Evolutionary conservation across 2,888 invertebrate species (phyloP).

Genomic region (Adelognathus sp.): DNA sequence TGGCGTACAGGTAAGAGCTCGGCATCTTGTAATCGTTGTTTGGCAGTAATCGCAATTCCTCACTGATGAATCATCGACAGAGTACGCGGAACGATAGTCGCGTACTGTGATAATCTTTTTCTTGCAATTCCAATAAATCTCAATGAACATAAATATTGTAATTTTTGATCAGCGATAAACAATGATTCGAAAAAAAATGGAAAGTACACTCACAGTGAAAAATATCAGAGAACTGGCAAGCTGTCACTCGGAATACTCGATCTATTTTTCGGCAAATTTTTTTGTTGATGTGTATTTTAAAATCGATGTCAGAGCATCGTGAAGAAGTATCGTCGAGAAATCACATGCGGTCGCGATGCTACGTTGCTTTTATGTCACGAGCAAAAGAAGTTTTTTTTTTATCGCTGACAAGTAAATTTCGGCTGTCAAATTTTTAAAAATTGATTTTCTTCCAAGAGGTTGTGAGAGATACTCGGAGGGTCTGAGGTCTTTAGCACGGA

Average conservation of each 20-base stretch:
- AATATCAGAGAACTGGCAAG: not conserved
- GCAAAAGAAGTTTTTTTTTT: not conserved
- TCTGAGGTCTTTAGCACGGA: not conserved
- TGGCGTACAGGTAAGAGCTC: constrained; percentile 90
- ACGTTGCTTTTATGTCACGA: not conserved
- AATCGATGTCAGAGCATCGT: not conserved
- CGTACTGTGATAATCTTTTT: too few species aligned
- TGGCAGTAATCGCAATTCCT: not conserved
- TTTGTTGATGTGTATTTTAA: not conserved
- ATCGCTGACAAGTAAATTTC: not conserved
- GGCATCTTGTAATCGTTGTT: too few species aligned
- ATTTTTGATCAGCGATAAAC: too few species aligned
- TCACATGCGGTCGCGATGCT: not conserved
- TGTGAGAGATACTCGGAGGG: too few species aligned
- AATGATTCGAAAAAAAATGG: too few species aligned
- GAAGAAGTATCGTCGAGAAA: not conserved
- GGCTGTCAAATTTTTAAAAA: not conserved
- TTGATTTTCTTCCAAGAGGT: not conserved
- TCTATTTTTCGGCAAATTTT: not conserved
- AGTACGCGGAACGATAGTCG: too few species aligned
- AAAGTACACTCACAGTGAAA: too few species aligned
- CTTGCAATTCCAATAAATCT: not conserved
- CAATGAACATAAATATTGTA: too few species aligned
- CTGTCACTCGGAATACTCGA: not conserved
- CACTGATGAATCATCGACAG: not conserved